Evolutionary conservation across 2,113 vertebrate genomes (phyloP), one percentile per base, ranked within the genome.

Genomic region (Oreotrochilus melanogaster): DNA sequence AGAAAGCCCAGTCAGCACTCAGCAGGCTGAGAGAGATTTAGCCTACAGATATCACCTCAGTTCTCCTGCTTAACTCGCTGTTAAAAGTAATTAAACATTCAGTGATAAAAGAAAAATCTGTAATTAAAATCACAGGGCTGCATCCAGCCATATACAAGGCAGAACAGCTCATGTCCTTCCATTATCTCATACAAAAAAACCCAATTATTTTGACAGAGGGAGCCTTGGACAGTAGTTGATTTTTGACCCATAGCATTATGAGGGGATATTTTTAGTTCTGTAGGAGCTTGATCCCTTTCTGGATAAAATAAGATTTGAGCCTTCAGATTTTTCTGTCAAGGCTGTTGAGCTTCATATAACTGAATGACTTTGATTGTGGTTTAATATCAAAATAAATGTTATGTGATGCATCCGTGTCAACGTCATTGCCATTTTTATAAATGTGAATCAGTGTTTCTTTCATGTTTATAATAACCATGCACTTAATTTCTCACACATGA

Each of bases 51-150:
- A 95, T 0, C 93, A 89, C 83, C 79, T 80, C 27, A 2, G 45
- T 92, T 92, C 58, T 95, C 21, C 75, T 86, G 39, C 82, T 82
- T 78, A 61, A 24, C 71, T 66, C 21, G 39, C 54, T 79, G 58
- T 15, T 93, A 28, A 78, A 89, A 94, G 86, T 89, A 86, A 96
- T 96, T 95, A 95, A 96, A 78, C 47, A 28, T 62, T 66, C 64
- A 4, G 9, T 21, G 86, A 31, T 37, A 71, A 89, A 66, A 86
- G 75, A 65, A 83, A 72, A 95, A 86, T 51, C 39, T 69, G 66
- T 82, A 93, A 84, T 94, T 92, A 80, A 91, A 89, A 71, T 94
- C 67, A 11, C 24, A 12, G 54, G 35, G 50, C 54, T 89, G 31
- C 80, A 65, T 69, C 58, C 54, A 92, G 33, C 82, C 53, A 5